Percentiles rank a stretch among this genome's conserved stretches.
Evolutionary conservation across 2,113 vertebrate species (phyloP).

Genomic region (Clarias batrachus): DNA sequence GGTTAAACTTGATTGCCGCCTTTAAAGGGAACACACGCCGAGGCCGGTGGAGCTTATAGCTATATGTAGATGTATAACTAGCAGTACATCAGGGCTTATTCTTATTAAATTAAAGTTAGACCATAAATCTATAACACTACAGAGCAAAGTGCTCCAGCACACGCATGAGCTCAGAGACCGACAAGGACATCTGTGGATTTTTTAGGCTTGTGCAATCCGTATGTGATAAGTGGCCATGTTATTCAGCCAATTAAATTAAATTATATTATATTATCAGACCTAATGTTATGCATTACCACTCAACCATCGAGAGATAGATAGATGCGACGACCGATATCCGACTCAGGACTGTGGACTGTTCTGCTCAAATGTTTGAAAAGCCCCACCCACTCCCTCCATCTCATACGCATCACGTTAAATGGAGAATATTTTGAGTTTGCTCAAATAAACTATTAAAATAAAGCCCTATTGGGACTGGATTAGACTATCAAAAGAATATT

Average conservation of each 20-base stretch:
- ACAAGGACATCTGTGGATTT: slow-evolving; percentile 56
- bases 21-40: slow-evolving; percentile 23
- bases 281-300: background rate
- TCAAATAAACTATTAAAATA: no score
- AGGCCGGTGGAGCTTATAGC: background rate
- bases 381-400: no score
- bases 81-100: slow-evolving; percentile 16
- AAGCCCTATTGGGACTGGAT: no score
- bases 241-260: background rate
- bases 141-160: background rate
- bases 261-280: background rate
- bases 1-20: background rate
- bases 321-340: no score
- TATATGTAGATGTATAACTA: slow-evolving; percentile 1
- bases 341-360: no score
- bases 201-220: background rate
- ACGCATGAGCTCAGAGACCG: slow-evolving; percentile 5
- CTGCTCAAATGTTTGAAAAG: no score
- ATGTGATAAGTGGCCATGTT: background rate
- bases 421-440: no score
- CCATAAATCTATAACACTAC: background rate
- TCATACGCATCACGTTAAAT: no score
- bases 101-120: background rate
- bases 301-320: no score
- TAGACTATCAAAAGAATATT: no score